Base-by-base conservation (phyloP, 2,888 invertebrate genomes). In the Metopia argyrocephala region DNA sequence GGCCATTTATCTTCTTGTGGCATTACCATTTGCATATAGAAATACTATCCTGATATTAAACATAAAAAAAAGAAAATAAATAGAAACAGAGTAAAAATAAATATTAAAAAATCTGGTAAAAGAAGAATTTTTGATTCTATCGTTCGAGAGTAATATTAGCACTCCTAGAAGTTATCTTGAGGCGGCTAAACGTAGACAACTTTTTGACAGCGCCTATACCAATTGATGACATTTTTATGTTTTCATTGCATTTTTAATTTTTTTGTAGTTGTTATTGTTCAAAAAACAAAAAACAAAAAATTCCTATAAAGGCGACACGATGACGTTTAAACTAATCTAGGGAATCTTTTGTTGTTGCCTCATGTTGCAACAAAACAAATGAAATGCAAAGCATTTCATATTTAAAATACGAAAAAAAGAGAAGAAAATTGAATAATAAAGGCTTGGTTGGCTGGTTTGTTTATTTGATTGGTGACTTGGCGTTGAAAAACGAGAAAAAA, bases 281-380 rank as follows among this genome's bases (percentile, higher is more conserved):
- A 3, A 21, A 31, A 21, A 23, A 57, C 59, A 75, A 82, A 3
- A 21, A 31, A 21, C n/a, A 57, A 52, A 75, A 82, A 82, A 83
- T 83, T 82, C 83, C 75, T 75, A 27, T 56, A 79, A 78, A 82
- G 83, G 83, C 83, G 82, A 79, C 83, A 83, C 71, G 66, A 52
- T 73, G 83, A 78, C 82, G 82, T 83, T 78, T 28, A 64, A 57
- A 69, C 62, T 78, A 61, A 74, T 81, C 76, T 66, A 69, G 48
- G 62, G 62, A 76, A 69, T 76, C 76, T 38, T 38, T 38, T 38
- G 3, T 38, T 38, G 12, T 21, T 21, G 21, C 23, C 54, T 21
- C 15, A 15, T 38, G 4, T 12, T 31, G 31, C 31, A 38, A 38
- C 12, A 15, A 38, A 38, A 15, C 0, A 15, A 9, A 38, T 12